Conservation (phyloP, 2,113 vertebrate genomes). For the Poeciliopsis prolifica region DNA sequence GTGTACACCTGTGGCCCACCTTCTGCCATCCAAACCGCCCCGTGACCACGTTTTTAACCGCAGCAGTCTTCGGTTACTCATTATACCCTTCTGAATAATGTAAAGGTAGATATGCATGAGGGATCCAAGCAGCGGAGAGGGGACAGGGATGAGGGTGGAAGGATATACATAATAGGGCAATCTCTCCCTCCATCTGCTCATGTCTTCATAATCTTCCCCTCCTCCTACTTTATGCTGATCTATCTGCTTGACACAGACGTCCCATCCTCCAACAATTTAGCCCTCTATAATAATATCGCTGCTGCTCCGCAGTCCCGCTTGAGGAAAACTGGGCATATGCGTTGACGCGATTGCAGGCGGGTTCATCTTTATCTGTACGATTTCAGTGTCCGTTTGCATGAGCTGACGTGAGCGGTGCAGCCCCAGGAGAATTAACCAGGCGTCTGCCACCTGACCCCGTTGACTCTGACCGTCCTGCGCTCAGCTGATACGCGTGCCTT, state of each 20-base stretch:
- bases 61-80: slow-evolving; percentile 62
- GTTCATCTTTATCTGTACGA: slow-evolving; percentile 24
- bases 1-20: slow-evolving; percentile 79
- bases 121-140: slow-evolving; percentile 33
- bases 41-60: slow-evolving; percentile 23
- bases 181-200: slow-evolving; percentile 76
- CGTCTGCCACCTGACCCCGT: slow-evolving; percentile 80
- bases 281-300: background rate
- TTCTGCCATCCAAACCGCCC: slow-evolving; percentile 66
- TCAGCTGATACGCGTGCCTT: slow-evolving; percentile 77
- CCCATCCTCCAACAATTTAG: slow-evolving; percentile 11
- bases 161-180: slow-evolving; percentile 75
- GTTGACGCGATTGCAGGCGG: background rate
- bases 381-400: slow-evolving; percentile 35
- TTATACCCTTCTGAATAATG: slow-evolving; percentile 77
- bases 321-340: background rate
- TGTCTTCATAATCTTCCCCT: slow-evolving; percentile 63
- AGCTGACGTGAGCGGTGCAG: slow-evolving; percentile 42
- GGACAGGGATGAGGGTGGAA: slow-evolving; percentile 42
- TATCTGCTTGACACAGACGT: slow-evolving; percentile 39
- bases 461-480: slow-evolving; percentile 72
- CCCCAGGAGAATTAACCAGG: slow-evolving; percentile 81
- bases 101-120: slow-evolving; percentile 76
- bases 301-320: background rate
- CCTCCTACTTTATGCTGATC: slow-evolving; percentile 53